Evolutionary conservation across 2,113 vertebrate species (phyloP).

Genomic region (Benitochromis conjunctus): DNA sequence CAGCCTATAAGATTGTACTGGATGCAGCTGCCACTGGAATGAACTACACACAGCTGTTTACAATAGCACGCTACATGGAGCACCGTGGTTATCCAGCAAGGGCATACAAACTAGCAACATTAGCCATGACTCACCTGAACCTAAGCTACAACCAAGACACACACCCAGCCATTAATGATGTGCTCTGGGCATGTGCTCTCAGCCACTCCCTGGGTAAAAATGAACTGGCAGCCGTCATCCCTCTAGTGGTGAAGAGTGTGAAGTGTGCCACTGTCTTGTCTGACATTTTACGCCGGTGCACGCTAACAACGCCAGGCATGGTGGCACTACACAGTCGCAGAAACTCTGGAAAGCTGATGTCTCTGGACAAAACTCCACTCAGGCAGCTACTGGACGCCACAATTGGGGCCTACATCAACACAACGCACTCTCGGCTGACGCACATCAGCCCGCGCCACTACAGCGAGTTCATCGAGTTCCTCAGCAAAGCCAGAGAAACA

Average conservation of each 20-base stretch:
- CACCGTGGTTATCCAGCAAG: conserved; percentile 80
- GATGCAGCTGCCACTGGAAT: conserved; percentile 90
- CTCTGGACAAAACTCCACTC: conserved; percentile 61
- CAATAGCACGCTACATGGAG: conserved; percentile 97
- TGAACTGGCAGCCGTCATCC: conserved; percentile 92
- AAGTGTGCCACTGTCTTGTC: conserved; percentile 94
- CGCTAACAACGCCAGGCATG: conserved; percentile 81
- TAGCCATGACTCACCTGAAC: conserved; percentile 63
- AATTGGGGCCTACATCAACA: conserved; percentile 66
- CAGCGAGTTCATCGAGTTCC: conserved; percentile 67
- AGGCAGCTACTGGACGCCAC: conserved; percentile 65
- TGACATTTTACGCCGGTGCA: conserved; percentile 93
- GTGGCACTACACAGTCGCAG: conserved; percentile 58
- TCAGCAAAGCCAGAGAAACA: conserved; percentile 61
- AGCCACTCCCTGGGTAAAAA: conserved; percentile 97
- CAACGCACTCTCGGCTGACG: conserved; percentile 58
- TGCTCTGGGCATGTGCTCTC: conserved; percentile 94
- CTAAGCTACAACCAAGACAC: conserved; percentile 85
- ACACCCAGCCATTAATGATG: conserved; percentile 94
- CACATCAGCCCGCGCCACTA: conserved; percentile 68
- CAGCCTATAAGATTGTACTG: conserved; percentile 94
- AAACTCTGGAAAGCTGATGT: conserved; percentile 63
- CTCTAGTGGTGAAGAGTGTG: conserved; percentile 94
- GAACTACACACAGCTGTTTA: conserved; percentile 96
- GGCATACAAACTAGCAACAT: conserved; percentile 59